Evolutionary conservation across 2,113 vertebrate genomes (phyloP).

Genomic region (Urocitellus parryii): DNA sequence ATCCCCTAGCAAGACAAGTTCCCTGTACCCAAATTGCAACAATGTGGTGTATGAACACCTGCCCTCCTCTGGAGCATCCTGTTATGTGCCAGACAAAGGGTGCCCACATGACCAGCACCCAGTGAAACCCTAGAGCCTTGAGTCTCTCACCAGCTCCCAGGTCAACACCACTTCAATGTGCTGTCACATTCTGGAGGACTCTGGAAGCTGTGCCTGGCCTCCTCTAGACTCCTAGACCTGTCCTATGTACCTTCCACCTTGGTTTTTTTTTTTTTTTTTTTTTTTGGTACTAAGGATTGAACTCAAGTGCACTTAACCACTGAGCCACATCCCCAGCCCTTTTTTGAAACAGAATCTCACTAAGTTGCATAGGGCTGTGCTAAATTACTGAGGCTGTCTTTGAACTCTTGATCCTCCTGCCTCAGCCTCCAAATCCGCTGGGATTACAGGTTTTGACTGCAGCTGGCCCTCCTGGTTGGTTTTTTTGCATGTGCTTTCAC

Average conservation of each 20-base stretch:
- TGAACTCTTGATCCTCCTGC: no score
- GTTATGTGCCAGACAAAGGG: neutral
- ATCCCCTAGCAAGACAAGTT: neutral
- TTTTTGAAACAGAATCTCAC: no score
- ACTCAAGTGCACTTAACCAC: no score
- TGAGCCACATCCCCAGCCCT: no score
- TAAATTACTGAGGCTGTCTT: no score
- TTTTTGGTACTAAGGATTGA: no score
- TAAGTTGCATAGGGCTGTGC: no score
- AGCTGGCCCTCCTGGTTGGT: no score
- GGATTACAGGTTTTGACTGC: no score
- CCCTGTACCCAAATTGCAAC: neutral
- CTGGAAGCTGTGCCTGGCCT: neutral
- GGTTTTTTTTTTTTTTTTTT: no score
- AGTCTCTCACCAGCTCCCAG: neutral
- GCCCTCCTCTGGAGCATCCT: neutral
- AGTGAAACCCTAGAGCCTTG: neutral
- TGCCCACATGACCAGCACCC: neutral
- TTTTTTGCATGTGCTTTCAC: no score
- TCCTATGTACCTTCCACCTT: neutral
- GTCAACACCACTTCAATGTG: neutral
- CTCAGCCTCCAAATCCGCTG: no score
- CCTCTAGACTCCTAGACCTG: accelerated
- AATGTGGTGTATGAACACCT: neutral
- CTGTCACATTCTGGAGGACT: neutral